Evolutionary conservation across 2,113 vertebrate species (phyloP).

Genomic region (Prochilodus magdalenae): DNA sequence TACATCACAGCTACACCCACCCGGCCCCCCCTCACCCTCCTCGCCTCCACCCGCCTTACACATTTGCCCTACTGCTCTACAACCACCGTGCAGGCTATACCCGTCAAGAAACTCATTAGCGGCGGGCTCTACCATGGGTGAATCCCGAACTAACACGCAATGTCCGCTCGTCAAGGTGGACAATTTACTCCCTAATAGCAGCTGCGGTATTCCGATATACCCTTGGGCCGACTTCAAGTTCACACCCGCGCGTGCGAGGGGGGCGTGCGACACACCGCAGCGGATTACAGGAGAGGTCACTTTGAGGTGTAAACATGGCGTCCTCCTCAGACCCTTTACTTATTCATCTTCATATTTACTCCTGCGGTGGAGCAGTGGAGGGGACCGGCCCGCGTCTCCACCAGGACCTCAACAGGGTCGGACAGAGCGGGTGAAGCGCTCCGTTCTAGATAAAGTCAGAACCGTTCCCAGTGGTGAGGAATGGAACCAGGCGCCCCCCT

Average conservation of each 20-base stretch:
- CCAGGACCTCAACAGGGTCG: no score
- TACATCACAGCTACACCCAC: no score
- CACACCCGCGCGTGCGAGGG: slow-evolving; percentile 50
- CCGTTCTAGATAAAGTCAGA: no score
- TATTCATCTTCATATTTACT: slow-evolving; percentile 70
- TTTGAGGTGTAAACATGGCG: slow-evolving; percentile 75
- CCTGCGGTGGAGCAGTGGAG: slow-evolving; percentile 66
- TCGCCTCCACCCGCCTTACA: no score
- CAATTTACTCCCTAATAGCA: slow-evolving; percentile 78
- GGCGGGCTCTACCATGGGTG: slow-evolving; percentile 67
- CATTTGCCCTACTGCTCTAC: no score
- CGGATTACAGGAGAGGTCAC: slow-evolving; percentile 77
- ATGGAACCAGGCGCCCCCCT: no score
- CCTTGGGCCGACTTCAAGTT: slow-evolving; percentile 78
- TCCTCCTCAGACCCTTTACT: slow-evolving; percentile 64
- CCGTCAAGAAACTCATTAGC: slow-evolving; percentile 76
- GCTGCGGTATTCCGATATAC: slow-evolving; percentile 74
- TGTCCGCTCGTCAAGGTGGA: no score
- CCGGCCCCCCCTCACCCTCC: slow-evolving; percentile 35
- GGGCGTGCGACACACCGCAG: slow-evolving; percentile 13
- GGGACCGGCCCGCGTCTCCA: background rate
- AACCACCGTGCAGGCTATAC: slow-evolving; percentile 25
- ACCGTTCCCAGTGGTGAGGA: no score
- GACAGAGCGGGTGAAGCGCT: background rate
- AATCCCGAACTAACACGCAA: slow-evolving; percentile 64